Evolutionary conservation across 2,888 invertebrate species (phyloP).

Genomic region (Tipula vernalis): DNA sequence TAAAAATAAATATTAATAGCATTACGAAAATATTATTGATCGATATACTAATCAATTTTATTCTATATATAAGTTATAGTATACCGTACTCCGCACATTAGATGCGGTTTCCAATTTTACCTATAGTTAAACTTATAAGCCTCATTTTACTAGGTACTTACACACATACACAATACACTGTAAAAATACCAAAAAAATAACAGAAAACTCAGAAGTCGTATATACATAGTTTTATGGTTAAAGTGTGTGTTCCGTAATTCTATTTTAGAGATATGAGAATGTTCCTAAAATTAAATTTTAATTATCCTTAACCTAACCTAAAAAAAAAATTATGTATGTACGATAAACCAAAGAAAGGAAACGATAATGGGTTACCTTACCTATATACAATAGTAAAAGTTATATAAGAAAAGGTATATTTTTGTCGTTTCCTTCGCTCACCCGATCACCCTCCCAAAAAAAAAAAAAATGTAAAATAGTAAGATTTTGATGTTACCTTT

Average conservation of each 20-base stretch:
- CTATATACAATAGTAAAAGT: not conserved
- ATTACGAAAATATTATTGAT: not conserved
- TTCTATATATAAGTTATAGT: not conserved
- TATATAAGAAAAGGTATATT: not conserved
- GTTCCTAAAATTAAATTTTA: not conserved
- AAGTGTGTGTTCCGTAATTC: not conserved
- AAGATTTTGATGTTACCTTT: not conserved
- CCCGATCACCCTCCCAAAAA: not conserved
- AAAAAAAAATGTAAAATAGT: not conserved
- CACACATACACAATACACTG: no score
- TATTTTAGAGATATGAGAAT: not conserved
- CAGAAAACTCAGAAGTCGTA: not conserved
- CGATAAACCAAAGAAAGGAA: not conserved
- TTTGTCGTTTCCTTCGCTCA: not conserved
- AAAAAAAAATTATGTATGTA: not conserved
- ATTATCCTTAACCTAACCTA: not conserved
- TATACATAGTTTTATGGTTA: not conserved
- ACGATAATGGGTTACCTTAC: not conserved
- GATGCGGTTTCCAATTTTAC: not conserved
- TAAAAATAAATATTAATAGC: not conserved
- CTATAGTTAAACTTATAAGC: not conserved
- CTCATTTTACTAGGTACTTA: not conserved
- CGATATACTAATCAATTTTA: not conserved
- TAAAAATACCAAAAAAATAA: not conserved
- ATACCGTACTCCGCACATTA: not conserved